phyloP scores from a whole-genome alignment of 64 coral and sea anemone species.

The Anthopleura sola region DNA sequence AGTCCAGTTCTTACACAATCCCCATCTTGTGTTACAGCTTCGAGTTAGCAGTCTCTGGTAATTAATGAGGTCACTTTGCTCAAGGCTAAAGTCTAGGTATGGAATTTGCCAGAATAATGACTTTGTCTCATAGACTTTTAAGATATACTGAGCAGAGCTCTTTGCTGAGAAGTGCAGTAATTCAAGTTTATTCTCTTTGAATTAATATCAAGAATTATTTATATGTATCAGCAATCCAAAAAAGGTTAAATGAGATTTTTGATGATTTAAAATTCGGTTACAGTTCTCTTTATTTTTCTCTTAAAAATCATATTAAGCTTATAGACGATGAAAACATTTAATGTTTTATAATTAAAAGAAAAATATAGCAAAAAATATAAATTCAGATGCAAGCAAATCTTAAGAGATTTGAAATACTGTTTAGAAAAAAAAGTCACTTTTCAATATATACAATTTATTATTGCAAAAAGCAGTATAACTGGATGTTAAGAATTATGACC shows the following conservation, averaged over 20 bases:
- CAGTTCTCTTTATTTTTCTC: background rate
- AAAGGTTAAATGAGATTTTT: background rate
- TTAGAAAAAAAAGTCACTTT: background rate
- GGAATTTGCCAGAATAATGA: background rate
- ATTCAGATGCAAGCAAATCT: background rate
- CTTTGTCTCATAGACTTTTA: background rate
- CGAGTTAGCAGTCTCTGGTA: conserved; percentile 32
- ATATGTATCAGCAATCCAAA: background rate
- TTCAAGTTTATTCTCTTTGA: background rate
- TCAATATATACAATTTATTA: background rate
- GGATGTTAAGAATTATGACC: background rate
- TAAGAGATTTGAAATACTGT: background rate
- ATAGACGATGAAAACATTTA: background rate
- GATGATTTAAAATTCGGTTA: background rate
- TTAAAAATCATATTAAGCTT: background rate
- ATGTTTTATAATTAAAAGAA: conserved; percentile 14
- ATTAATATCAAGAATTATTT: background rate
- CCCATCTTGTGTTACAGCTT: conserved; percentile 1
- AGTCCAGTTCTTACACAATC: conserved; percentile 39
- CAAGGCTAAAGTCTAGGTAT: background rate
- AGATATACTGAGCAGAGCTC: background rate
- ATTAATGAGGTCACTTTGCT: background rate
- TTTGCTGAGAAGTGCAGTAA: conserved; percentile 4
- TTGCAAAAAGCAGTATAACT: background rate
- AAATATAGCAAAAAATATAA: background rate